Evolutionary conservation across 2,113 vertebrate species (phyloP).

Genomic region (Rhabdornis inornatus): DNA sequence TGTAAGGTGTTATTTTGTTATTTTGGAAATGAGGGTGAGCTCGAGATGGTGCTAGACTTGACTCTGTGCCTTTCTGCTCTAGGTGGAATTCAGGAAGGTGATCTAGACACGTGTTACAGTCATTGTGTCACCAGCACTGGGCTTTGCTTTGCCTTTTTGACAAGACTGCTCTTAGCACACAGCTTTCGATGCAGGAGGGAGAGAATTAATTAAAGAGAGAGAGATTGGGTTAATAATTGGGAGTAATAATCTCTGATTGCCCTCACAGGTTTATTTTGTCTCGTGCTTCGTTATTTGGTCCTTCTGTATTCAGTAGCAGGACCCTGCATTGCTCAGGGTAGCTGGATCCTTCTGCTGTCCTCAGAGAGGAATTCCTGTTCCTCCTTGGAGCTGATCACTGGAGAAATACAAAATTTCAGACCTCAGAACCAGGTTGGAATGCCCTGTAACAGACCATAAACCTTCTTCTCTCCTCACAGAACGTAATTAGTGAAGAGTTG

Average conservation of each 20-base stretch:
- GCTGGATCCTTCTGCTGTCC: neutral
- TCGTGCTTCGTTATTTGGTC: neutral
- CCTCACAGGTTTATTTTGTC: neutral
- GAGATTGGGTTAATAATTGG: neutral
- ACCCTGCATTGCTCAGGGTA: accelerated
- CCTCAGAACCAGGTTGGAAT: neutral
- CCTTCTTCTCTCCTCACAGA: neutral
- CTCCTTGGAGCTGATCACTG: neutral
- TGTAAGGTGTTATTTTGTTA: neutral
- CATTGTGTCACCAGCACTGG: neutral
- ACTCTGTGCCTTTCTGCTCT: constrained; percentile 27
- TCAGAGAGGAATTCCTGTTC: neutral
- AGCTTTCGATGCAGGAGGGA: neutral
- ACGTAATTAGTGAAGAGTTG: accelerated
- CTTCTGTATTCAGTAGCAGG: neutral
- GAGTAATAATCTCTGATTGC: neutral
- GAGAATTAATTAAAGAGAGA: neutral
- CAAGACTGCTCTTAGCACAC: neutral
- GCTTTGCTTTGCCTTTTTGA: neutral
- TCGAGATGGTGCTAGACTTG: neutral
- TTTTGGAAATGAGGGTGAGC: constrained; percentile 4
- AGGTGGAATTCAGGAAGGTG: neutral
- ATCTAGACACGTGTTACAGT: neutral
- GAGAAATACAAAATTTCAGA: neutral
- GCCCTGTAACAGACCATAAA: neutral